Percentiles rank a stretch among this genome's conserved stretches.
phyloP scores from a whole-genome alignment of 2,888 invertebrate species.

The Lasioglossum figueresi region DNA sequence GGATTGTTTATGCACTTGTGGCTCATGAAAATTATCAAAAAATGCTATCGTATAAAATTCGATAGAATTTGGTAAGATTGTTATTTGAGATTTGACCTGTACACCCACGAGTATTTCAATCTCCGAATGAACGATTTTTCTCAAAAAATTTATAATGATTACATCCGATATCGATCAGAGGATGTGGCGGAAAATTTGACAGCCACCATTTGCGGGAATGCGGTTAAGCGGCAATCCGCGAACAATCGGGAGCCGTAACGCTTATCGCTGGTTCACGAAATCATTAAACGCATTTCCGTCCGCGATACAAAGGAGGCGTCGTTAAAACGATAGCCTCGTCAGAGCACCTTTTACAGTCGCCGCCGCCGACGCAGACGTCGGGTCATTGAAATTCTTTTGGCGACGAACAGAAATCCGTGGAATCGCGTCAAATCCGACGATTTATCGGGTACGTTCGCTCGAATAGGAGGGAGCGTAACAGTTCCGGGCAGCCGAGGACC shows the following conservation, averaged over 20 bases:
- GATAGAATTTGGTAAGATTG: too few relatives aligned
- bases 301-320: not conserved
- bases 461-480: slow-evolving; percentile 25
- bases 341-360: not conserved
- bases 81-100: too few relatives aligned
- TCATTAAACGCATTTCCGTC: not conserved
- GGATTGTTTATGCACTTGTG: too few relatives aligned
- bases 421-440: slow-evolving; percentile 31
- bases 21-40: too few relatives aligned
- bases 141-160: not conserved
- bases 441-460: slow-evolving; percentile 49
- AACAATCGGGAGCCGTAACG: not conserved
- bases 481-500: slow-evolving; percentile 2
- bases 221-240: not conserved
- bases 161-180: not conserved
- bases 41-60: too few relatives aligned
- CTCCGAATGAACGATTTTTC: not conserved
- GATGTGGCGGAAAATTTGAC: not conserved
- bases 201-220: not conserved
- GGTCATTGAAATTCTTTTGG: slow-evolving; percentile 41
- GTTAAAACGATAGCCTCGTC: slow-evolving; percentile 1
- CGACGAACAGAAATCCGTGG: slow-evolving; percentile 13
- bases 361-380: not conserved
- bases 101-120: not conserved
- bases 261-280: not conserved